phyloP scores from a whole-genome alignment of 2,888 invertebrate genomes.

The Coecobrya sp. region DNA sequence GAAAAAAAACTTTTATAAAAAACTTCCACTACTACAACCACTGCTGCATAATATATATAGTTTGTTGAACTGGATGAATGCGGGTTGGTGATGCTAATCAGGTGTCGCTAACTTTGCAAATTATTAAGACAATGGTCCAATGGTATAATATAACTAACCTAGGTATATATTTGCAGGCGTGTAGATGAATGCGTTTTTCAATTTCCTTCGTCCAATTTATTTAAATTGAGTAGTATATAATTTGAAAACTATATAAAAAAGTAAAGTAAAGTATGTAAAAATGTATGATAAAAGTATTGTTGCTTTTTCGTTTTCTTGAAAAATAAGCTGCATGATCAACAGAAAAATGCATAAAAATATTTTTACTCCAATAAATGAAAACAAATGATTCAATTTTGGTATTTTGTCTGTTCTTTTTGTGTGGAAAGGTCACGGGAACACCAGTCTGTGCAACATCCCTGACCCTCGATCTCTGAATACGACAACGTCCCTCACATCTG shows the following conservation, averaged over 20 bases:
- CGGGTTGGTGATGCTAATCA: slow-evolving; percentile 67
- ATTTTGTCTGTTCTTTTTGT: slow-evolving; percentile 41
- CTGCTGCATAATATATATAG: too few species aligned
- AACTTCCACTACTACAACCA: neutral
- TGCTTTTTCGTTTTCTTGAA: neutral
- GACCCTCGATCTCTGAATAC: slow-evolving; percentile 85
- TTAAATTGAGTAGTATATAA: slow-evolving; percentile 22
- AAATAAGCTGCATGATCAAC: too few species aligned
- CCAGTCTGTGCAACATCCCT: slow-evolving; percentile 86
- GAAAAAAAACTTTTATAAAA: neutral
- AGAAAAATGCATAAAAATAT: neutral
- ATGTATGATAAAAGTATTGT: neutral
- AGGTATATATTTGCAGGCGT: neutral
- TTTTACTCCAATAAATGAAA: slow-evolving; percentile 30
- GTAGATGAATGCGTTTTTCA: neutral
- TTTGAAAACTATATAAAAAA: slow-evolving; percentile 73
- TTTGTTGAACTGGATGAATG: neutral
- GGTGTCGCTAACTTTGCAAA: slow-evolving; percentile 76
- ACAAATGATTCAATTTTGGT: slow-evolving; percentile 24
- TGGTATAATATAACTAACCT: too few species aligned
- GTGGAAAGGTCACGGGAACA: slow-evolving; percentile 84
- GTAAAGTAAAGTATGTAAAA: neutral
- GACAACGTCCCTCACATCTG: slow-evolving; percentile 83
- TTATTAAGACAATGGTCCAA: slow-evolving; percentile 73
- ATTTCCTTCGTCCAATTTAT: slow-evolving; percentile 62